A percentile compares a stretch with the other conserved stretches of the same genome.
These are phyloP conservation scores for Melikaiella ostensackeni DNA, from an alignment of 2,888 invertebrate species.

Conservation along the genomic window DNA sequence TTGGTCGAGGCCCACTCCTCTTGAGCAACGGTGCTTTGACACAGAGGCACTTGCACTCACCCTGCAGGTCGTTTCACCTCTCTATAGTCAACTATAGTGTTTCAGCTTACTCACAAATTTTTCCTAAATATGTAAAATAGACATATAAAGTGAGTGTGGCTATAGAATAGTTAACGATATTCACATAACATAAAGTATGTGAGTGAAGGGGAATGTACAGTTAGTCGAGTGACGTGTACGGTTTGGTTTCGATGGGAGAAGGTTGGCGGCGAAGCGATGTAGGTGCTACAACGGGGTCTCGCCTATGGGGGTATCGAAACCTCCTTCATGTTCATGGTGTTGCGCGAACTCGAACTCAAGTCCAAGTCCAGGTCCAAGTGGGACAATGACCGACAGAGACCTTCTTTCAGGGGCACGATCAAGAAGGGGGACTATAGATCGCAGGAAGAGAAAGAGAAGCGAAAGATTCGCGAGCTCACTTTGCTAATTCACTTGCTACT, in stretches of 20 bases:
- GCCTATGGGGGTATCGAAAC: conserved; percentile 68
- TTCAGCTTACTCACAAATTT: not conserved
- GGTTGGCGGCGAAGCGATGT: conserved; percentile 61
- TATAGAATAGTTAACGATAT: conserved; percentile 24
- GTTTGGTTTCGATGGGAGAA: conserved; percentile 68
- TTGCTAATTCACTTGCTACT: conserved; percentile 70
- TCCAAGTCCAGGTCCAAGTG: conserved; percentile 74
- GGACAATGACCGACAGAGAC: conserved; percentile 77
- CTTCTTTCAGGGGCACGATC: conserved; percentile 72
- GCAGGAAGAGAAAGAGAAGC: conserved; percentile 47
- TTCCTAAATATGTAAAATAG: not conserved
- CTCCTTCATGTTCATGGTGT: conserved; percentile 66
- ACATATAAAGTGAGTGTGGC: not conserved
- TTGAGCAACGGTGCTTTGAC: conserved; percentile 67
- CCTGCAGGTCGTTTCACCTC: not conserved
- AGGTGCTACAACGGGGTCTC: conserved; percentile 67
- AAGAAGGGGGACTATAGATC: conserved; percentile 44
- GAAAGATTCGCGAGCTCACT: conserved; percentile 62
- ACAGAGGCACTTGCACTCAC: conserved; percentile 62
- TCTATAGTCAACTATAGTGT: not conserved
- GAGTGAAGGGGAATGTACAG: conserved; percentile 67
- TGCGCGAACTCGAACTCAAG: conserved; percentile 52
- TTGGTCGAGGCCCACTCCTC: conserved; percentile 50
- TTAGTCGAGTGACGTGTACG: conserved; percentile 72
- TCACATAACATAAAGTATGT: conserved; percentile 50